phyloP scores from a whole-genome alignment of 2,113 vertebrate genomes.

The Haemorhous mexicanus region DNA sequence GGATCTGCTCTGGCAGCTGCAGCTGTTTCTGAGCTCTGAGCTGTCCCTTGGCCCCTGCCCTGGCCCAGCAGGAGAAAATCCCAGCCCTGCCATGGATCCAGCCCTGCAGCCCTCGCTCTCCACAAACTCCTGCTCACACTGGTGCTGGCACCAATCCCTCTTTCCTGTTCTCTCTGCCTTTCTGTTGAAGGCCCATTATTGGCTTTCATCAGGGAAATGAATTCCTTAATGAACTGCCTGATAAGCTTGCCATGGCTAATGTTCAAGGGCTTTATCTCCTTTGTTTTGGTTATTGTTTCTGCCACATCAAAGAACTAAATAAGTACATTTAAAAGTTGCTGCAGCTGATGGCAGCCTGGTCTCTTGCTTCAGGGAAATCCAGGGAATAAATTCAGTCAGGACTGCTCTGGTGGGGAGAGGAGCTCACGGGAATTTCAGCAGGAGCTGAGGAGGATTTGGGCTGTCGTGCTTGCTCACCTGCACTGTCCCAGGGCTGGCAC shows the following conservation, averaged over 20 bases:
- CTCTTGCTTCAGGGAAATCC: neutral
- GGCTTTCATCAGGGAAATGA: neutral
- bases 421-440: neutral
- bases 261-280: neutral
- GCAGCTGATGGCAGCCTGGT: neutral
- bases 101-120: rapidly evolving
- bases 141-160: neutral
- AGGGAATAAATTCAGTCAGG: neutral
- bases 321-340: neutral
- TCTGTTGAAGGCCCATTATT: neutral
- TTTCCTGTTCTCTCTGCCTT: rapidly evolving
- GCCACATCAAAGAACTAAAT: neutral
- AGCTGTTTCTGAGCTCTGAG: rapidly evolving
- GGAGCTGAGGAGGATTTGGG: neutral
- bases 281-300: neutral
- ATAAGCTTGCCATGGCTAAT: neutral
- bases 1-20: neutral
- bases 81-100: rapidly evolving
- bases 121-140: rapidly evolving
- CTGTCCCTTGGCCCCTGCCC: neutral
- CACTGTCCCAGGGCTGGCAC: too few relatives aligned
- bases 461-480: neutral
- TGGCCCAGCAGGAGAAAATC: neutral
- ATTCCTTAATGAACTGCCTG: conserved; percentile 5
- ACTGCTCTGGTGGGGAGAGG: neutral